phyloP scores from a whole-genome alignment of 2,113 vertebrate species.

The Centrocercus urophasianus region DNA sequence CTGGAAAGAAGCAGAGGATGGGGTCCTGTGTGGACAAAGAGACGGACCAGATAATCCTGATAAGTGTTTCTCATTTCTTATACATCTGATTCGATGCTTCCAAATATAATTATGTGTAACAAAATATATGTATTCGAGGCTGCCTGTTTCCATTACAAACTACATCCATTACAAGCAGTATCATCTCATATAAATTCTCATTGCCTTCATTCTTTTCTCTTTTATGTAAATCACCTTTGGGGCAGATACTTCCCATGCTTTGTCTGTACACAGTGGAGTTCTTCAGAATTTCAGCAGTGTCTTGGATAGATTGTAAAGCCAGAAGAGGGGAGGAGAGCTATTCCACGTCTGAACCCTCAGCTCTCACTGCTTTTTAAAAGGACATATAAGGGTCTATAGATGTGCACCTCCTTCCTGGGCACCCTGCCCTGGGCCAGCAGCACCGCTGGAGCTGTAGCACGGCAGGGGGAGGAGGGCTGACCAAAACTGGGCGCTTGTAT shows the following conservation, averaged over 20 bases:
- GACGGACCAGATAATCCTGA: background rate
- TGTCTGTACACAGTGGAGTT: constrained; percentile 30
- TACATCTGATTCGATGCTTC: constrained; percentile 14
- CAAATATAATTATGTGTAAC: background rate
- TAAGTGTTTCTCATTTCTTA: constrained; percentile 14
- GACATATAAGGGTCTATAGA: too few relatives aligned
- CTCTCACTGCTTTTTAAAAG: background rate
- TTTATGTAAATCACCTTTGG: constrained; percentile 48
- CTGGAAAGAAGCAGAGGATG: background rate
- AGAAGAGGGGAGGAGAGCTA: background rate
- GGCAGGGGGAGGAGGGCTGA: background rate
- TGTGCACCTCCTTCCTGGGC: background rate
- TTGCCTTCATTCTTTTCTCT: background rate
- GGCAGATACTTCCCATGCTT: background rate
- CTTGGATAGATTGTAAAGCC: constrained; percentile 16
- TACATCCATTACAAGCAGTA: background rate
- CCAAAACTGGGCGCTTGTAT: fast-evolving
- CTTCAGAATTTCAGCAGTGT: constrained; percentile 17
- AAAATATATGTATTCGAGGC: background rate
- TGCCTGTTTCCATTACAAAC: constrained; percentile 8
- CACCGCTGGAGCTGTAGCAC: fast-evolving
- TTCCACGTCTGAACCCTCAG: background rate
- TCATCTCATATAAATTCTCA: constrained; percentile 17
- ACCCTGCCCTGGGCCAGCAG: background rate
- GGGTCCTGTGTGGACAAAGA: background rate